Percentiles rank a stretch among this genome's conserved stretches.
Conservation (phyloP, 2,888 invertebrate species). For the Eudasyphora cyanicolor region DNA sequence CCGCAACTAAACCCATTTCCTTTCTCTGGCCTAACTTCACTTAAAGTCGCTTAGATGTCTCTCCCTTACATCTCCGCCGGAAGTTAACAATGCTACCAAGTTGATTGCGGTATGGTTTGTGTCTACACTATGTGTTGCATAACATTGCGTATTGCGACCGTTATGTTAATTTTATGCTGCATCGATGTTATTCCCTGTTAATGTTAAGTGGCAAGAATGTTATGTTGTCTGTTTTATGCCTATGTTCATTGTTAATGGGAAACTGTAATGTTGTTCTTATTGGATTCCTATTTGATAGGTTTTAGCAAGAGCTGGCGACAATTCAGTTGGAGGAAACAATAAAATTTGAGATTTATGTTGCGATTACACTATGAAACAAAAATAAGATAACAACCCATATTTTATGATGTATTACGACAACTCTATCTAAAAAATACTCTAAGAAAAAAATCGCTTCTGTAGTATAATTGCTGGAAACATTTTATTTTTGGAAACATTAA, state of each 20-base stretch:
- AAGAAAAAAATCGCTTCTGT: too few relatives aligned
- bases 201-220: not conserved
- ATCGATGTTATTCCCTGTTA: not conserved
- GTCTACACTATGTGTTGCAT: conserved; percentile 53
- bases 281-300: conserved; percentile 30
- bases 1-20: not conserved
- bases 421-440: too few relatives aligned
- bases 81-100: conserved; percentile 56
- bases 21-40: conserved; percentile 17
- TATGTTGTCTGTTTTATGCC: not conserved
- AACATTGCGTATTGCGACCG: not conserved
- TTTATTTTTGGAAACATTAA: too few relatives aligned
- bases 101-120: conserved; percentile 45
- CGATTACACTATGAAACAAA: too few relatives aligned
- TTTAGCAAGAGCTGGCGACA: too few relatives aligned
- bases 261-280: conserved; percentile 9
- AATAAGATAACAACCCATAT: too few relatives aligned
- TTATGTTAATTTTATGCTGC: not conserved
- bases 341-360: too few relatives aligned
- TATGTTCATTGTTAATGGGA: not conserved
- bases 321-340: too few relatives aligned
- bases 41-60: conserved; percentile 46
- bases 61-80: conserved; percentile 41
- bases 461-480: too few relatives aligned
- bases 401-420: too few relatives aligned